A percentile compares a stretch with the other conserved stretches of the same genome.
Conservation (phyloP, 2,888 invertebrate species). For the Coelinius sp. region DNA sequence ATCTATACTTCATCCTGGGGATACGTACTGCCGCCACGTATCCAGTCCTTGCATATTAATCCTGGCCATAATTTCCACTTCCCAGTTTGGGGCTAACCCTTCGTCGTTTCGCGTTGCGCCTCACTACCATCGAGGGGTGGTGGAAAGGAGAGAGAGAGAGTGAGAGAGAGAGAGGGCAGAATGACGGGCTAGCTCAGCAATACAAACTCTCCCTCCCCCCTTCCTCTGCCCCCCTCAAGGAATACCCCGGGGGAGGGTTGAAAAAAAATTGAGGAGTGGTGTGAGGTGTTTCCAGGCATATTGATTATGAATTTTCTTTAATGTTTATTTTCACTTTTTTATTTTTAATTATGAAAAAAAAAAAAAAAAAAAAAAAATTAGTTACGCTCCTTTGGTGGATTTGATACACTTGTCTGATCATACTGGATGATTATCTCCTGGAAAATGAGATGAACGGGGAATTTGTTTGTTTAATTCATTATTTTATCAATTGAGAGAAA, state of each 20-base stretch:
- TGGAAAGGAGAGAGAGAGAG: conserved; percentile 26
- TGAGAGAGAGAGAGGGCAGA: conserved; percentile 40
- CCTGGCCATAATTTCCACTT: conserved; percentile 71
- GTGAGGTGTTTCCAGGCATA: conserved; percentile 10
- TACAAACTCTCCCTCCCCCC: not conserved
- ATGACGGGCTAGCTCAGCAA: conserved; percentile 5
- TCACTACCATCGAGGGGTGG: conserved; percentile 53
- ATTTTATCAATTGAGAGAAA: too few species aligned
- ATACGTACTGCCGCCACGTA: conserved; percentile 65
- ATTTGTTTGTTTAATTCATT: too few species aligned
- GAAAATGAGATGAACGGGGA: too few species aligned
- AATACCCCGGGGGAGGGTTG: conserved; percentile 39
- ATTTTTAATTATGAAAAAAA: not conserved
- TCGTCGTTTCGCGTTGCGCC: conserved; percentile 61
- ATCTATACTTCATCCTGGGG: conserved; percentile 54
- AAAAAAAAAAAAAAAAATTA: too few species aligned
- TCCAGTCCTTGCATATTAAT: conserved; percentile 72
- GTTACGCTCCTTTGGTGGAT: too few species aligned
- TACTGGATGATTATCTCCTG: too few species aligned
- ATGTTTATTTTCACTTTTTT: not conserved
- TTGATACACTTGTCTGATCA: too few species aligned
- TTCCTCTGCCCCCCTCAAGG: not conserved
- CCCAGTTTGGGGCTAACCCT: conserved; percentile 70
- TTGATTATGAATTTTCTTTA: not conserved
- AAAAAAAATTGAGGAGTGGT: conserved; percentile 54